Base-by-base conservation (phyloP, 2,797 vertebrate species). In the Molossus alvarezi region DNA sequence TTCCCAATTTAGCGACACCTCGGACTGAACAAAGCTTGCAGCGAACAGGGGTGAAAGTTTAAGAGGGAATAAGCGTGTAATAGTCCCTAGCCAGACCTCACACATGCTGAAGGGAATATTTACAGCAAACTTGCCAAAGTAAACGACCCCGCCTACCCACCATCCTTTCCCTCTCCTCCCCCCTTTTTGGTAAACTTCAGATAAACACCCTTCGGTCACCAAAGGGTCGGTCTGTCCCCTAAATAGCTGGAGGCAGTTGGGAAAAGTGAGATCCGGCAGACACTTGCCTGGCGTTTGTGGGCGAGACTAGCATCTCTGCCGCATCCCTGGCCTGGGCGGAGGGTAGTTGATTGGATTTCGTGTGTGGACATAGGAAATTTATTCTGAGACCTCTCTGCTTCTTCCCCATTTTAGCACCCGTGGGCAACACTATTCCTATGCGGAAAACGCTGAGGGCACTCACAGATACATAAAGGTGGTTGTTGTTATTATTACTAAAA, bases 1-100 rank as follows among this genome's bases (percentile, higher is more conserved):
- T 95, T 96, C 98, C 98, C 97, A 97, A 85, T 98, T 98, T 97
- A 97, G 98, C 95, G 97, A 98, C 98, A 99, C 98, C 98, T 99
- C 97, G 48, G 92, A 94, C 98, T 97, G 98, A 98, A 98, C 98
- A 98, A 98, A 98, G 98, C 98, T 98, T 76, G 97, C 67, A 97
- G 97, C 97, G 96, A 98, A 98, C 97, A 91, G 97, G 79, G 97
- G 95, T 75, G 98, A 98, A 98, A 97, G 98, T 98, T 99, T 98
- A 98, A 98, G 98, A 97, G 86, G 96, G 98, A 98, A 98, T 97
- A 95, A 98, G 98, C 72, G 8, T 97, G 98, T 98, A 98, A 98
- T 98, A 96, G 87, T 96, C 60, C 67, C 96, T 96, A 17, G 1
- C 95, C 98, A 98, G 98, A 98, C 98, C 97, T 98, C 98, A 98